Evolutionary conservation across 1,140 invertebrate species (phyloP), one percentile per base, ranked within the genome.

Genomic region (Trichonephila clavata): DNA sequence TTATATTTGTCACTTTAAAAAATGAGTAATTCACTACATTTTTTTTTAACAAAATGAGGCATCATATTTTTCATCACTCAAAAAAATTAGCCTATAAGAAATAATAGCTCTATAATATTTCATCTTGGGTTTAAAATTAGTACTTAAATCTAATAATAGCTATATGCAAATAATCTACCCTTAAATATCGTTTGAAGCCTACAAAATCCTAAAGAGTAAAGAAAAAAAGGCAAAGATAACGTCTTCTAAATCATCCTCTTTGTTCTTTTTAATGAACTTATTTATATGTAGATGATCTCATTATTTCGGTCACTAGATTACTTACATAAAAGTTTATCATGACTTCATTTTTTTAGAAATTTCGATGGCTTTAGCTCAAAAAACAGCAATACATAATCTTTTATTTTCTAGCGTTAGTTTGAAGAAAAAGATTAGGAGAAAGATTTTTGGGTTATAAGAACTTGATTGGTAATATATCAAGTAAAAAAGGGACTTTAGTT

Each of bases 211-310:
- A 21, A 24, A 16, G 10, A 27, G 68, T 16, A 32, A 27, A 10
- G 27, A 71, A 16, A 18, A 27, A 16, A 71, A 21, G 21, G 16
- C 0, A 18, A 18, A 10, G 24, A 71, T 32, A 71, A 27, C 13
- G n/a, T 27, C 68, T 71, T 71, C 16, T 27, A 71, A 71, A 71
- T 39, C 14, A 39, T 71, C 27, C 14, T 32, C 14, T 71, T 71
- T 27, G 13, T 27, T 71, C 27, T 71, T 71, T 71, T 71, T 71
- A 71, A 71, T 71, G 68, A 71, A 71, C 68, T 71, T 71, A 71
- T 71, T 71, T 71, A 71, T 71, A 71, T 71, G 68, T 24, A 71
- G 27, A 71, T 71, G 14, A 32, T 71, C 68, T 71, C 68, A 71
- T 71, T 32, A 71, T 13, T 71, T 32, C 27, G 24, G 68, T 71